Percentiles rank a stretch among this genome's conserved stretches.
These are phyloP conservation scores for Hirundo rustica DNA, from an alignment of 2,797 vertebrate genomes.

Conservation along the genomic window DNA sequence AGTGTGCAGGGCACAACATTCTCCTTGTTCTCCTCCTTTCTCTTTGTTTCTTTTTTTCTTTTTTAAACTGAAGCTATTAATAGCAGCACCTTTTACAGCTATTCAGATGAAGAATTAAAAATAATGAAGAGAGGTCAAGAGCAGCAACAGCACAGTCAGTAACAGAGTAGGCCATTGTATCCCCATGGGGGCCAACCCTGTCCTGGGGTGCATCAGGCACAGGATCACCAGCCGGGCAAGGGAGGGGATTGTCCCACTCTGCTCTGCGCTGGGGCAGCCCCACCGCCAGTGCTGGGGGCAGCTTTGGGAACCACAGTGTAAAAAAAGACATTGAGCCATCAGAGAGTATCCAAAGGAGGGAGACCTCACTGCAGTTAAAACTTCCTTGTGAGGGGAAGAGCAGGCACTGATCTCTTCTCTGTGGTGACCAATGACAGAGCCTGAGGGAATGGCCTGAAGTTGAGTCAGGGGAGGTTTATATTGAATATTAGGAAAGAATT, in stretches of 20 bases:
- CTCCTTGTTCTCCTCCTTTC: not conserved
- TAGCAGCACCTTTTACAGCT: not conserved
- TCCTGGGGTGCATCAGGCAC: not conserved
- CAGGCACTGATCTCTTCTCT: not conserved
- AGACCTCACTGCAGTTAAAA: no score
- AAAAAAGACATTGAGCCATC: not conserved
- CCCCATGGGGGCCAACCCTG: accelerated
- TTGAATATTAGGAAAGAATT: accelerated
- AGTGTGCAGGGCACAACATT: not conserved
- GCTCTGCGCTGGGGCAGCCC: no score
- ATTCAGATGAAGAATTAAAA: not conserved
- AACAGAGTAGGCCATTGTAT: not conserved
- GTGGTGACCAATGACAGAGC: not conserved
- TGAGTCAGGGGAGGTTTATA: not conserved
- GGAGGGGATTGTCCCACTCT: no score
- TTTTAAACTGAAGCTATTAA: not conserved
- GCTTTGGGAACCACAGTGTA: accelerated
- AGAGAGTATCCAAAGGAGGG: not conserved
- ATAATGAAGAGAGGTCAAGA: not conserved
- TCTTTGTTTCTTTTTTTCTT: not conserved
- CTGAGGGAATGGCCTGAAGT: accelerated
- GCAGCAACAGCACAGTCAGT: not conserved
- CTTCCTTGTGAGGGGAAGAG: no score
- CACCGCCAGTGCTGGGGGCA: not conserved
- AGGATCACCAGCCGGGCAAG: no score